Conservation (phyloP, 2,797 vertebrate species). For the Xyrichtys novacula region DNA sequence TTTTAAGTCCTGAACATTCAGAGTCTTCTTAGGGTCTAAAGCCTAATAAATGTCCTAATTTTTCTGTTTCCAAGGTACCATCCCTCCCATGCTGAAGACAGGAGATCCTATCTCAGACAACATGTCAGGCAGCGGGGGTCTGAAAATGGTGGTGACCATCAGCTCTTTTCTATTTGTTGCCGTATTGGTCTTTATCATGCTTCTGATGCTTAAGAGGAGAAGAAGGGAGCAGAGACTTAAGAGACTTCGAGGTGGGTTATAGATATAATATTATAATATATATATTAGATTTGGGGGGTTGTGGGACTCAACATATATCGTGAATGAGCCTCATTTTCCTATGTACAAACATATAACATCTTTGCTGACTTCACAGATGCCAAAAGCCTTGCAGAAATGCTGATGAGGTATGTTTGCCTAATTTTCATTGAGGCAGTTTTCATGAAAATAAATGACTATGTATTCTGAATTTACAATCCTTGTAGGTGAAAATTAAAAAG, state of each 20-base stretch:
- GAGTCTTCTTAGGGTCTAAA: neutral
- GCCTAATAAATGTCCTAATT: constrained; percentile 3
- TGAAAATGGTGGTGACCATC: constrained; percentile 99
- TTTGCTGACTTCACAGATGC: constrained; percentile 93
- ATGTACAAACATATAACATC: constrained; percentile 18
- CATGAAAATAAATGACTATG: constrained; percentile 67
- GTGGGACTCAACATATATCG: neutral
- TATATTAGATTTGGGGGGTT: neutral
- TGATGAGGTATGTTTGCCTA: constrained; percentile 94
- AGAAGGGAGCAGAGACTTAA: constrained; percentile 97
- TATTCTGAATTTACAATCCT: constrained; percentile 41
- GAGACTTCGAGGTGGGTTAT: constrained; percentile 91
- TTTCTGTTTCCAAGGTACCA: constrained; percentile 88
- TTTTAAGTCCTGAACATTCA: neutral
- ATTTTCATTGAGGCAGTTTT: constrained; percentile 70
- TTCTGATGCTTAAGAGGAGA: constrained; percentile 93
- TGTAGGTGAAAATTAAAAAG: constrained; percentile 66
- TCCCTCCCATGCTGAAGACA: constrained; percentile 94
- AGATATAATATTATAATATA: neutral
- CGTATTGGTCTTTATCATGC: constrained; percentile 92
- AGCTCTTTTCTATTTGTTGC: constrained; percentile 94
- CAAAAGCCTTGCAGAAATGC: constrained; percentile 99
- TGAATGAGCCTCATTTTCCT: neutral
- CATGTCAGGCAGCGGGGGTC: constrained; percentile 93
- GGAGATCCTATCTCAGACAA: constrained; percentile 94